Conservation (phyloP, 1,140 invertebrate species). For the Chymomyza costata region DNA sequence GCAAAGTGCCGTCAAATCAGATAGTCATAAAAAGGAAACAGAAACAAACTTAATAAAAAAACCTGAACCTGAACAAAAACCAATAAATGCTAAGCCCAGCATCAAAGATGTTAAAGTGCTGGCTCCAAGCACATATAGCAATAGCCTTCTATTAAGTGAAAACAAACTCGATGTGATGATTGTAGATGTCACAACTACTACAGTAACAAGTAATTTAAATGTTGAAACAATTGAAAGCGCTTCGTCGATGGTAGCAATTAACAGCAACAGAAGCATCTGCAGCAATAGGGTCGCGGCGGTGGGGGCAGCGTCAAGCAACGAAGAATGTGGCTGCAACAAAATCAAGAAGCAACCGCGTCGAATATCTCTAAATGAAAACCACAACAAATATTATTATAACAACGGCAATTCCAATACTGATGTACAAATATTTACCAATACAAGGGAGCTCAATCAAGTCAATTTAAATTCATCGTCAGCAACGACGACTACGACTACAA, state of each 20-base stretch:
- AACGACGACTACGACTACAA: constrained; percentile 26
- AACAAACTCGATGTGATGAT: constrained; percentile 49
- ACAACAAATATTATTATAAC: constrained; percentile 29
- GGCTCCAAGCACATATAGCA: too few species aligned
- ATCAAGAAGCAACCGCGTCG: constrained; percentile 51
- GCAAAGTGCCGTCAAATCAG: constrained; percentile 8
- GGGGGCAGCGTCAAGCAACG: not conserved
- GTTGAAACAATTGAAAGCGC: constrained; percentile 54
- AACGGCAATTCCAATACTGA: constrained; percentile 26
- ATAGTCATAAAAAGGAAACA: constrained; percentile 23
- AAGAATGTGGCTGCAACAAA: constrained; percentile 39
- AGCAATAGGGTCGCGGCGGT: too few species aligned
- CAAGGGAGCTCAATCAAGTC: constrained; percentile 69
- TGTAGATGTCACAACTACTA: constrained; percentile 36
- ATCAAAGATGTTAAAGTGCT: not conserved
- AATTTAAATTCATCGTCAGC: constrained; percentile 70
- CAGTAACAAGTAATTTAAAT: constrained; percentile 51
- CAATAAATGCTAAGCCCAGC: constrained; percentile 20
- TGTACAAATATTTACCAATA: constrained; percentile 71
- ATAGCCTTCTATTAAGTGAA: constrained; percentile 28
- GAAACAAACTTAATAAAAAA: constrained; percentile 10
- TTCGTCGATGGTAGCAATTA: constrained; percentile 50
- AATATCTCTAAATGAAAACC: constrained; percentile 58
- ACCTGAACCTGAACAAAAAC: constrained; percentile 14
- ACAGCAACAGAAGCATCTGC: constrained; percentile 31